Base-by-base conservation (phyloP, 1,140 invertebrate genomes). In the Trigoniulus corallinus region DNA sequence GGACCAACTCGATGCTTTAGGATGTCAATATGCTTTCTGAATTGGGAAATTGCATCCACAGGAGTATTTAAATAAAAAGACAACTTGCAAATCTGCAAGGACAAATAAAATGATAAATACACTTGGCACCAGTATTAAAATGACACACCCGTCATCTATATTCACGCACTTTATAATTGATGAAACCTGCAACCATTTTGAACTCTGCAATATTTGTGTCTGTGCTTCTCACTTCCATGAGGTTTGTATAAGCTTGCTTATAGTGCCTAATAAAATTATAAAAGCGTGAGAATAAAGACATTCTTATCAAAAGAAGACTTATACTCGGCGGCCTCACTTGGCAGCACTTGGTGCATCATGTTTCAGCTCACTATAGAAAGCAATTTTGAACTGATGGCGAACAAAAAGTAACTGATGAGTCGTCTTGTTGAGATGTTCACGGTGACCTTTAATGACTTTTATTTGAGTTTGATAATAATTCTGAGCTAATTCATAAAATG, bases 91-190 rank as follows among this genome's bases (percentile, higher is more conserved):
- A 74, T 69, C 68, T 72, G 54, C 15, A 59, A 58, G 42, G 53
- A 47, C 20, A 56, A 51, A 26, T 21, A 47, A 47, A 54, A 50
- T 21, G 42, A 43, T 44, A 37, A 12, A 34, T 0, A 34, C 7
- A 34, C 7, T 34, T 34, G 15, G 15, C 15, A 34, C 29, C 15
- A 34, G 15, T 34, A 7, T 34, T 34, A 34, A 7, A 34, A 34
- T 34, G 7, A 7, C 29, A n/a, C n/a, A n/a, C n/a, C n/a, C n/a
- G n/a, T 15, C 20, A 47, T n/a, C n/a, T n/a, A n/a, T n/a, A n/a
- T n/a, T n/a, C n/a, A n/a, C n/a, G n/a, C 42, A 96, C 75, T 70
- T 97, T 96, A 62, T 94, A 98, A 66, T 88, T 96, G 18, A 98
- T 79, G 58, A 92, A 88, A 10, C 89, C 86, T 48, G 88, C 92